A percentile compares a stretch with the other conserved stretches of the same genome.
phyloP scores from a whole-genome alignment of 2,888 invertebrate species.

The Epistrophe eligans region DNA sequence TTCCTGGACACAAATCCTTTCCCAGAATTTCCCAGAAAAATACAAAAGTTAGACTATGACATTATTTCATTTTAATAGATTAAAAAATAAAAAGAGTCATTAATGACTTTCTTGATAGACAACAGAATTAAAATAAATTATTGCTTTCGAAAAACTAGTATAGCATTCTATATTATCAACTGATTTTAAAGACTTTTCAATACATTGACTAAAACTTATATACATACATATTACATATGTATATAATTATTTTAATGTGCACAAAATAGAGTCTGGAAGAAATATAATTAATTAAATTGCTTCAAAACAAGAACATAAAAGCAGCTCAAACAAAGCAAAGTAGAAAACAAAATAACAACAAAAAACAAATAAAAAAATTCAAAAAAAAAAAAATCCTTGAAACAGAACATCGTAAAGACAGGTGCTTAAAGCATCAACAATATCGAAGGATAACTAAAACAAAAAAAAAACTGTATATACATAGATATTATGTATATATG shows the following conservation, averaged over 20 bases:
- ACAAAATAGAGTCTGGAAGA: conserved; percentile 7
- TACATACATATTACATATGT: background rate
- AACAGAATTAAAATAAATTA: too few relatives aligned
- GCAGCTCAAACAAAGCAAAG: background rate
- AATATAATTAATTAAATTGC: background rate
- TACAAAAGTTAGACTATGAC: too few relatives aligned
- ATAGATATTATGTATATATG: background rate
- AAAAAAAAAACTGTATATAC: conserved; percentile 13
- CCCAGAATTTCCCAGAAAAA: too few relatives aligned
- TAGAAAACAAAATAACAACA: conserved; percentile 13
- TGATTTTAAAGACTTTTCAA: background rate
- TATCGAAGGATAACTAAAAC: conserved; percentile 34
- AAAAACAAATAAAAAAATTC: background rate
- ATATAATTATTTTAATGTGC: too few relatives aligned
- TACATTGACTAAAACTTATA: background rate
- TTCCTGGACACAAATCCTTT: too few relatives aligned
- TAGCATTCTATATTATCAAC: too few relatives aligned
- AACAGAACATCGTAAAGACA: conserved; percentile 45
- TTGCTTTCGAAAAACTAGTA: too few relatives aligned
- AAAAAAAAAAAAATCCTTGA: conserved; percentile 16
- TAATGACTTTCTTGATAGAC: too few relatives aligned
- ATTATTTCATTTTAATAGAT: too few relatives aligned
- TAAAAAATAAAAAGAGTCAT: too few relatives aligned
- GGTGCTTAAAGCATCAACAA: conserved; percentile 34
- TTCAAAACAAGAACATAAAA: conserved; percentile 15